Evolutionary conservation across 2,797 vertebrate genomes (phyloP).

Genomic region (Sylvia borin): DNA sequence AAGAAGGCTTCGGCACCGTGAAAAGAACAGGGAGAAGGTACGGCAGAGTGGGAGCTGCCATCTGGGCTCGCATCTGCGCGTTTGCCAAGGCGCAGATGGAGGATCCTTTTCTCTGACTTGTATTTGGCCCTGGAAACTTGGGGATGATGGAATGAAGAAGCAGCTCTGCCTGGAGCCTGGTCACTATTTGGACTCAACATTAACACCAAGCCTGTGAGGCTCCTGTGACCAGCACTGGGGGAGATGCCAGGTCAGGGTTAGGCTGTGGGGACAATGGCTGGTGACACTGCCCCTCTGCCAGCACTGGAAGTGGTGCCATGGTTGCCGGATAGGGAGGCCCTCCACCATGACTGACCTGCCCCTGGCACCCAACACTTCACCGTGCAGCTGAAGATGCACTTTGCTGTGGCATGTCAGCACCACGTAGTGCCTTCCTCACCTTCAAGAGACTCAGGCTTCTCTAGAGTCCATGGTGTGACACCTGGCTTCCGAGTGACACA

Average conservation of each 20-base stretch:
- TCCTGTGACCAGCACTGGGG: background rate
- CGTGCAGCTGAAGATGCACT: accelerated
- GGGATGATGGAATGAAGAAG: background rate
- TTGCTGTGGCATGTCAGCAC: accelerated
- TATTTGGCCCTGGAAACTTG: slow-evolving; percentile 26
- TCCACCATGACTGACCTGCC: background rate
- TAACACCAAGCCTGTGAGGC: background rate
- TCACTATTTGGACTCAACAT: accelerated
- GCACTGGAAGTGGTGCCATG: accelerated
- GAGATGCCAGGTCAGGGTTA: background rate
- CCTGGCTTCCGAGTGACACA: background rate
- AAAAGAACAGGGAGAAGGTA: slow-evolving; percentile 72
- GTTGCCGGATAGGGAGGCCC: accelerated
- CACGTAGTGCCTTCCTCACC: background rate
- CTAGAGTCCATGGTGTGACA: background rate
- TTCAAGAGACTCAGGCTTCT: background rate
- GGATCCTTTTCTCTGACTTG: slow-evolving; percentile 38
- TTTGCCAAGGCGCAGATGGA: slow-evolving; percentile 50
- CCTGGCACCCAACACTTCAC: background rate
- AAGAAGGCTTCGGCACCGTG: slow-evolving; percentile 39
- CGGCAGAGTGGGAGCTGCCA: slow-evolving; percentile 64
- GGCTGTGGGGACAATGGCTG: background rate
- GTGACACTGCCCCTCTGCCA: accelerated
- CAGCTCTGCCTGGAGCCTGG: background rate
- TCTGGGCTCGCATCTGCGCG: slow-evolving; percentile 60